phyloP scores from a whole-genome alignment of 1,140 invertebrate genomes.

The Metopolophium dirhodum region DNA sequence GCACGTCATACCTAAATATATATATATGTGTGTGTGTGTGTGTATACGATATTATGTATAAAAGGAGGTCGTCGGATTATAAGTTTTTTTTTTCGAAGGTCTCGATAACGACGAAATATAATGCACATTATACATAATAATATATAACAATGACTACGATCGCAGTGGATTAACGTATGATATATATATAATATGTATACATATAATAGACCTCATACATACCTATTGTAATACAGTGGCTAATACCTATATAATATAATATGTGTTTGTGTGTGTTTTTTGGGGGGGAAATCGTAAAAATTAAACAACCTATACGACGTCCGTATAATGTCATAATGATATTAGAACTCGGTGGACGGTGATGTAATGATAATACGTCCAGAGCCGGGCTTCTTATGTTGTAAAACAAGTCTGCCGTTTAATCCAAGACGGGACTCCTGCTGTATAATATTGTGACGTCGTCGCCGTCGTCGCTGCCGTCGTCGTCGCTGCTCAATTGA shows the following conservation, averaged over 20 bases:
- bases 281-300: conserved; percentile 45
- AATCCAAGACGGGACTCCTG: conserved; percentile 44
- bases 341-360: conserved; percentile 53
- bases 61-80: not conserved
- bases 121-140: not conserved
- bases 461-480: not conserved
- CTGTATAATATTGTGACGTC: not conserved
- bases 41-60: not conserved
- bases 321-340: conserved; percentile 47
- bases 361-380: conserved; percentile 54
- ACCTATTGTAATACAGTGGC: not conserved
- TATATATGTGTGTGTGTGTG: too few relatives aligned
- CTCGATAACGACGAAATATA: not conserved
- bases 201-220: not conserved
- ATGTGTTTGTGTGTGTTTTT: not conserved
- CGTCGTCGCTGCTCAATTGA: conserved; percentile 1
- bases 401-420: conserved; percentile 55
- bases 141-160: not conserved
- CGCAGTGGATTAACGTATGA: not conserved
- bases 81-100: not conserved
- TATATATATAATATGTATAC: too few relatives aligned
- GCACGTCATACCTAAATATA: not conserved
- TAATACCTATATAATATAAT: not conserved
- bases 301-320: conserved; percentile 21
- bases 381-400: conserved; percentile 53